phyloP scores from a whole-genome alignment of 2,888 invertebrate genomes.

The Lobophora halterata region DNA sequence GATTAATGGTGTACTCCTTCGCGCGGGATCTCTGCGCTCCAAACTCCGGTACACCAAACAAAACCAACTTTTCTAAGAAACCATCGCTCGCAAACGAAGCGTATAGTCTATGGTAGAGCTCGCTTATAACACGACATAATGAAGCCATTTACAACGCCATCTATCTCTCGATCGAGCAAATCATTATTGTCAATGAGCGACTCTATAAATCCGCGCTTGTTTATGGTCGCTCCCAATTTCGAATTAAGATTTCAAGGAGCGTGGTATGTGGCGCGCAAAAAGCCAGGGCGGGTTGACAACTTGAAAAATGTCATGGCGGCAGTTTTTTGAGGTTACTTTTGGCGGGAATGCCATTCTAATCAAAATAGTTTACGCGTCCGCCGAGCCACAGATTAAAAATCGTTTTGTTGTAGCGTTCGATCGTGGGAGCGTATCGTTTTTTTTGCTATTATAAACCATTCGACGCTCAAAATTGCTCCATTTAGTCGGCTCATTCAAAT shows the following conservation, averaged over 20 bases:
- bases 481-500: conserved; percentile 22
- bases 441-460: conserved; percentile 34
- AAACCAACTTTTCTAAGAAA: conserved; percentile 55
- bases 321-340: conserved; percentile 61
- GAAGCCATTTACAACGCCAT: conserved; percentile 56
- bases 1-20: conserved; percentile 63
- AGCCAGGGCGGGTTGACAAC: conserved; percentile 63
- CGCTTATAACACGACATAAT: conserved; percentile 48
- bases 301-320: conserved; percentile 71
- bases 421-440: conserved; percentile 62
- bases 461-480: conserved; percentile 22
- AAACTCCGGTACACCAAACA: conserved; percentile 33
- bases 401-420: conserved; percentile 46
- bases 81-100: conserved; percentile 28
- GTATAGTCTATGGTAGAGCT: conserved; percentile 35
- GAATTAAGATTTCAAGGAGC: conserved; percentile 76
- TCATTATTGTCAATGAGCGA: conserved; percentile 55
- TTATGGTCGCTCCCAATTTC: conserved; percentile 43
- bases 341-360: conserved; percentile 76
- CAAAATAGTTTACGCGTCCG: conserved; percentile 78
- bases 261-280: conserved; percentile 65
- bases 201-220: conserved; percentile 62
- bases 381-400: conserved; percentile 41
- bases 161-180: conserved; percentile 49
- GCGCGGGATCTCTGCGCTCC: conserved; percentile 46